Percentiles rank a stretch among this genome's conserved stretches.
Evolutionary conservation across 2,888 invertebrate genomes (phyloP).

Genomic region (Apamea crenata): DNA sequence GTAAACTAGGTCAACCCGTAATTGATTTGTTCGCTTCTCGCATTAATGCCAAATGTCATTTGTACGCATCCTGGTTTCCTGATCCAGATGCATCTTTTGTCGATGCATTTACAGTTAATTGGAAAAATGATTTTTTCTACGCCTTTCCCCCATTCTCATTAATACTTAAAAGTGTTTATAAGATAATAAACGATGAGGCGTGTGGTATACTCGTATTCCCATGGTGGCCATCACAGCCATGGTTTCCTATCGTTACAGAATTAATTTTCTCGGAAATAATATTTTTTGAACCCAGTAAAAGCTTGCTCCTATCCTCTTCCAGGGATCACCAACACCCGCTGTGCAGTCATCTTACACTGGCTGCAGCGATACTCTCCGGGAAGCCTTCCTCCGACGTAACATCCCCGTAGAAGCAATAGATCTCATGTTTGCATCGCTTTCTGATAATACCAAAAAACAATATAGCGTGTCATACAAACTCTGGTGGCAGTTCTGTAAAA

Average conservation of each 20-base stretch:
- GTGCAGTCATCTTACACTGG: neutral
- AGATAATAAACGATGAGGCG: conserved; percentile 5
- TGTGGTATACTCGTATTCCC: conserved; percentile 12
- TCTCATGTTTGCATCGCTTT: conserved; percentile 1
- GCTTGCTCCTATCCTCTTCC: neutral
- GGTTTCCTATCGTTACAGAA: neutral
- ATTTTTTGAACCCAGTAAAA: neutral
- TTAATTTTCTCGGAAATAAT: conserved; percentile 1
- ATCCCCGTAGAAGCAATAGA: neutral
- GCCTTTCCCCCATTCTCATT: conserved; percentile 2
- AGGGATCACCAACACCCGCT: neutral
- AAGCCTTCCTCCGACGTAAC: conserved; percentile 10
- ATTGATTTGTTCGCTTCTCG: conserved; percentile 11
- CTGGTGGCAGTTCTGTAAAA: conserved; percentile 1
- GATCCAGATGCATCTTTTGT: conserved; percentile 9
- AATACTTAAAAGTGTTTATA: neutral
- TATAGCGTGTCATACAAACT: conserved; percentile 10
- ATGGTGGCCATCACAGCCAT: neutral
- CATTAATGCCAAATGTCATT: conserved; percentile 1
- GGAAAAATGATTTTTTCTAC: conserved; percentile 1
- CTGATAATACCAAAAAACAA: conserved; percentile 11
- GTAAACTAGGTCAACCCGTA: neutral
- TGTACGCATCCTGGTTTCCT: neutral
- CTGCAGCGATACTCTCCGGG: conserved; percentile 7
- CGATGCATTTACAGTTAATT: conserved; percentile 6